Conservation (phyloP, 2,888 invertebrate species). For the Choristoneura rosaceana region DNA sequence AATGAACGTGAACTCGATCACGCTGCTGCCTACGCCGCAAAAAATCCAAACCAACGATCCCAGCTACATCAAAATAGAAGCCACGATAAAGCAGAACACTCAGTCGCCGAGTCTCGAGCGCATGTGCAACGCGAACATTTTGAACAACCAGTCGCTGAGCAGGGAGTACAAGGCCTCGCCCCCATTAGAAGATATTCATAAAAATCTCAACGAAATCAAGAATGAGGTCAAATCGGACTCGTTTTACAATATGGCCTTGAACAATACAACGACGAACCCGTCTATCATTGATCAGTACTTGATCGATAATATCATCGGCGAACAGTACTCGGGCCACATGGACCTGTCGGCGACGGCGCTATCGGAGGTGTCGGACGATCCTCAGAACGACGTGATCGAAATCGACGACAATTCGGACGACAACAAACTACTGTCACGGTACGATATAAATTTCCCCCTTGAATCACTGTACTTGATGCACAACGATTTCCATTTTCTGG, state of each 20-base stretch:
- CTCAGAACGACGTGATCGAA: conserved; percentile 77
- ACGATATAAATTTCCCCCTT: conserved; percentile 76
- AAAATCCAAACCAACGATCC: conserved; percentile 75
- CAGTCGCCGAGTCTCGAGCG: conserved; percentile 77
- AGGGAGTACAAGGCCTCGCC: conserved; percentile 80
- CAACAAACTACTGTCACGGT: conserved; percentile 73
- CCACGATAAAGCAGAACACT: conserved; percentile 78
- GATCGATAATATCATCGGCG: conserved; percentile 76
- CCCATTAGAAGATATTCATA: conserved; percentile 77
- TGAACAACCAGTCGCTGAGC: conserved; percentile 65
- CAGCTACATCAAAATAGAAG: conserved; percentile 80
- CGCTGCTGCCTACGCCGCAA: conserved; percentile 70
- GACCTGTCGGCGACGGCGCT: conserved; percentile 68
- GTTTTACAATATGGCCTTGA: conserved; percentile 71
- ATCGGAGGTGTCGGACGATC: conserved; percentile 66
- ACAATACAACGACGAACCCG: conserved; percentile 62
- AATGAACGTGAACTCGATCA: conserved; percentile 72
- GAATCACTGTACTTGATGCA: conserved; percentile 78
- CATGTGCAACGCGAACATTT: conserved; percentile 76
- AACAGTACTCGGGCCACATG: conserved; percentile 71
- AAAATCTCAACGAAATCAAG: conserved; percentile 77
- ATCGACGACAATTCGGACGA: conserved; percentile 82
- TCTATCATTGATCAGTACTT: conserved; percentile 75
- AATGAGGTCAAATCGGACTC: conserved; percentile 79
- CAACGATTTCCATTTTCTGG: conserved; percentile 78